phyloP scores from a whole-genome alignment of 2,888 invertebrate species.

The Tachina lurida region DNA sequence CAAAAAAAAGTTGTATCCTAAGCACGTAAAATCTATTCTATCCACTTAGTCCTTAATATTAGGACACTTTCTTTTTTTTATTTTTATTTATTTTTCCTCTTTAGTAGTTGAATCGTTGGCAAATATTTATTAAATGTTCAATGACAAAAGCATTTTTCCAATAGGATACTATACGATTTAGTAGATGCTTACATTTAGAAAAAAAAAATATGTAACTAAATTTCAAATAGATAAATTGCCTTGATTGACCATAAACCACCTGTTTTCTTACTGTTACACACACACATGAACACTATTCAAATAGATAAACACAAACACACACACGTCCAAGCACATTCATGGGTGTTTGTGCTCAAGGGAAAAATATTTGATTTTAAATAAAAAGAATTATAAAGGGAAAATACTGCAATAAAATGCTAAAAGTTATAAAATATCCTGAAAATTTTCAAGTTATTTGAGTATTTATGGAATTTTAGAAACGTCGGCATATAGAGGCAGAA shows the following conservation, averaged over 20 bases:
- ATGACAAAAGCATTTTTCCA: conserved; percentile 66
- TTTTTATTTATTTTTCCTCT: conserved; percentile 11
- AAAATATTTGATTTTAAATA: conserved; percentile 16
- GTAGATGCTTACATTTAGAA: conserved; percentile 35
- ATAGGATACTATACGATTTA: conserved; percentile 49
- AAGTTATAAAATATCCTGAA: conserved; percentile 62
- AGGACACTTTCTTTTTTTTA: conserved; percentile 63
- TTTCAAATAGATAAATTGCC: conserved; percentile 72
- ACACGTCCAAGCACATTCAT: background rate
- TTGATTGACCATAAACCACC: conserved; percentile 72
- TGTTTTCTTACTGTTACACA: conserved; percentile 54
- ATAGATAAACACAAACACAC: conserved; percentile 4
- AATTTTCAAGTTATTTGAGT: conserved; percentile 39
- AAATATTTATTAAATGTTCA: conserved; percentile 71
- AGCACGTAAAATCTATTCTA: conserved; percentile 71
- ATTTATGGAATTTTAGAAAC: conserved; percentile 23
- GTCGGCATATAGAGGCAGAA: background rate
- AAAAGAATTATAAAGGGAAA: background rate
- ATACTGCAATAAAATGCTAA: conserved; percentile 9
- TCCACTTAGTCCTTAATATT: conserved; percentile 72
- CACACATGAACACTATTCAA: background rate
- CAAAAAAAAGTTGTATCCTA: conserved; percentile 51
- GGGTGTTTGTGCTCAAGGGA: conserved; percentile 25
- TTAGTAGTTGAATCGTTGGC: conserved; percentile 50
- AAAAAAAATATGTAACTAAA: conserved; percentile 52